Percentiles rank a stretch among this genome's conserved stretches.
Conservation (phyloP, 1,140 invertebrate species). For the Leptoteleia sp. region DNA sequence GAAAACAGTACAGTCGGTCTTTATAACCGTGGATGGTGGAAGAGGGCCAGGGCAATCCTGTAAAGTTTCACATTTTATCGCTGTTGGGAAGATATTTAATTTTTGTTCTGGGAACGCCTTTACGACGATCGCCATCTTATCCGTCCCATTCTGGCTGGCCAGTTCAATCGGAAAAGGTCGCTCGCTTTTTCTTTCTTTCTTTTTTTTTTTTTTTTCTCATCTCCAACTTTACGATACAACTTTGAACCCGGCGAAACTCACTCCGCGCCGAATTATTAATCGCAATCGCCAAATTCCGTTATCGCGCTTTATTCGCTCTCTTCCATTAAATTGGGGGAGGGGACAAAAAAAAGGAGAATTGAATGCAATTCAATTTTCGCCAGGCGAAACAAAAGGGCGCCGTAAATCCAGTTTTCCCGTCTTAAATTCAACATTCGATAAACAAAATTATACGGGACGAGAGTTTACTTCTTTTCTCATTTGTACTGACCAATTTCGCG, state of each 20-base stretch:
- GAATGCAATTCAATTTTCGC: no score
- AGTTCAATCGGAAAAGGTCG: slow-evolving; percentile 57
- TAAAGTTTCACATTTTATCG: slow-evolving; percentile 75
- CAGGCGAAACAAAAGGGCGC: slow-evolving; percentile 7
- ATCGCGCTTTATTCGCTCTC: slow-evolving; percentile 29
- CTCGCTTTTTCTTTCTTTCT: slow-evolving; percentile 4
- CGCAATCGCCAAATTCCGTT: slow-evolving; percentile 19
- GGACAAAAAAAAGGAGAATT: no score
- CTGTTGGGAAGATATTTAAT: slow-evolving; percentile 76
- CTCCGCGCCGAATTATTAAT: slow-evolving; percentile 60
- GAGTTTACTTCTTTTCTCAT: slow-evolving; percentile 4
- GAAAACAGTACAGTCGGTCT: slow-evolving; percentile 44
- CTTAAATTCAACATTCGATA: slow-evolving; percentile 24
- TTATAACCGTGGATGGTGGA: slow-evolving; percentile 42
- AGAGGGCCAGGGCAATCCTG: slow-evolving; percentile 55
- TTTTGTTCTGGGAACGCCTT: slow-evolving; percentile 72
- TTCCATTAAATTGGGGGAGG: slow-evolving; percentile 18
- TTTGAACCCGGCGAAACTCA: slow-evolving; percentile 45
- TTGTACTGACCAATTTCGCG: slow-evolving; percentile 29
- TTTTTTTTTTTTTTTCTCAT: slow-evolving; percentile 15
- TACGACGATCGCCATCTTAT: slow-evolving; percentile 68
- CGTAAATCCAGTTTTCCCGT: slow-evolving; percentile 11
- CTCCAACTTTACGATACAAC: slow-evolving; percentile 65
- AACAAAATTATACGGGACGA: slow-evolving; percentile 27
- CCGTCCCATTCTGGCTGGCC: slow-evolving; percentile 29